phyloP scores from a whole-genome alignment of 1,140 invertebrate species.

The Polyergus mexicanus region DNA sequence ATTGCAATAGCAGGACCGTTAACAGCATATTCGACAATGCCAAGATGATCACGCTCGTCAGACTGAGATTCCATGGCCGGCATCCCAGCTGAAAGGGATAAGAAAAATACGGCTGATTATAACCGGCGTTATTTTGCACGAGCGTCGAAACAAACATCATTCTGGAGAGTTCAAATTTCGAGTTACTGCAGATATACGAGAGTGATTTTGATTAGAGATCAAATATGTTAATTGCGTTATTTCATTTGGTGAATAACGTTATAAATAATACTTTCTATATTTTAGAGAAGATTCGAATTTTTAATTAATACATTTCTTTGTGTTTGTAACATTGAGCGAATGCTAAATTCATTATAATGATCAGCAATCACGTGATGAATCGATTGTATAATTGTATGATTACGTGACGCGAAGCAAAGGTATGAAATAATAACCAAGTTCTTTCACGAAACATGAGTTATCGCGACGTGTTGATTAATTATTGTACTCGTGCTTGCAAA shows the following conservation, averaged over 20 bases:
- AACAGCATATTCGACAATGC: slow-evolving; percentile 90
- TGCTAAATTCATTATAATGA: background rate
- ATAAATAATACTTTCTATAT: background rate
- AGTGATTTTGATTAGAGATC: background rate
- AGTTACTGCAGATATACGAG: background rate
- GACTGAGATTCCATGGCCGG: slow-evolving; percentile 90
- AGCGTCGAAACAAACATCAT: background rate
- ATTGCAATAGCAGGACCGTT: slow-evolving; percentile 89
- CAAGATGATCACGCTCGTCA: slow-evolving; percentile 88
- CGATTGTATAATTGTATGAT: background rate
- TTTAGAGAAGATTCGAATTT: background rate
- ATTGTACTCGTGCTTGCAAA: background rate
- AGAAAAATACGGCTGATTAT: background rate
- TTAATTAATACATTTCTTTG: background rate
- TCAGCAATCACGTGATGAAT: background rate
- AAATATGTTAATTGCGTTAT: background rate
- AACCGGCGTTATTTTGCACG: too few species aligned
- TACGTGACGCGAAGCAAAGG: background rate
- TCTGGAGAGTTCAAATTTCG: background rate
- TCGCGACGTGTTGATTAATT: background rate
- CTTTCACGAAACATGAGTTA: background rate
- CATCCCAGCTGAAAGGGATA: slow-evolving; percentile 85
- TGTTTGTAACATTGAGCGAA: background rate
- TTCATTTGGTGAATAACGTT: too few species aligned
- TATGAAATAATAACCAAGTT: slow-evolving; percentile 14